Percentiles rank a stretch among this genome's conserved stretches.
phyloP scores from a whole-genome alignment of 2,888 invertebrate genomes.

The Ormia ochracea region DNA sequence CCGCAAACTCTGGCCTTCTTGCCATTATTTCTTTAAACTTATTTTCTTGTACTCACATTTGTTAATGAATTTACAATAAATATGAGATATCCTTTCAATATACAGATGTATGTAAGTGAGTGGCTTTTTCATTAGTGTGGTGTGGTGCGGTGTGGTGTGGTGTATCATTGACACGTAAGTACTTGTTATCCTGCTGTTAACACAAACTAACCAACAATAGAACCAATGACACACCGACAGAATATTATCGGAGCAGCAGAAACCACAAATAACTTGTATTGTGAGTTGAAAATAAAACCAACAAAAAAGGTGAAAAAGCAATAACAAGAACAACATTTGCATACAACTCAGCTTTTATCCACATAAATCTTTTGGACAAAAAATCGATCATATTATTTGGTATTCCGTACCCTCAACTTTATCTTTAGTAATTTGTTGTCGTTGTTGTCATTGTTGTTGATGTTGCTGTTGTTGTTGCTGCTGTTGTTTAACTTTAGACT shows the following conservation, averaged over 20 bases:
- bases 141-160: too few relatives aligned
- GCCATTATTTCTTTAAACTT: too few relatives aligned
- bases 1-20: too few relatives aligned
- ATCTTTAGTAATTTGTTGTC: background rate
- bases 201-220: conserved; percentile 52
- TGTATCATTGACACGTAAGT: conserved; percentile 43
- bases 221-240: conserved; percentile 39
- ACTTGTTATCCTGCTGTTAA: conserved; percentile 58
- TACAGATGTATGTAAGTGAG: background rate
- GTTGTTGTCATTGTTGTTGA: background rate
- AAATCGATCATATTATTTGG: conserved; percentile 41
- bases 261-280: conserved; percentile 1
- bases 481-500: conserved; percentile 34
- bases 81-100: background rate
- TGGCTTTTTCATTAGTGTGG: background rate
- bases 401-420: background rate
- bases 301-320: background rate
- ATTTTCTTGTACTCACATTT: too few relatives aligned
- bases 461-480: conserved; percentile 10
- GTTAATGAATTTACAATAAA: too few relatives aligned
- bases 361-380: conserved; percentile 22
- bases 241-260: conserved; percentile 30
- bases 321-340: background rate
- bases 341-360: background rate
- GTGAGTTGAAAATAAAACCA: conserved; percentile 20